Evolutionary conservation across 2,113 vertebrate species (phyloP), one percentile per base, ranked within the genome.

Genomic region (Silurus glanis): DNA sequence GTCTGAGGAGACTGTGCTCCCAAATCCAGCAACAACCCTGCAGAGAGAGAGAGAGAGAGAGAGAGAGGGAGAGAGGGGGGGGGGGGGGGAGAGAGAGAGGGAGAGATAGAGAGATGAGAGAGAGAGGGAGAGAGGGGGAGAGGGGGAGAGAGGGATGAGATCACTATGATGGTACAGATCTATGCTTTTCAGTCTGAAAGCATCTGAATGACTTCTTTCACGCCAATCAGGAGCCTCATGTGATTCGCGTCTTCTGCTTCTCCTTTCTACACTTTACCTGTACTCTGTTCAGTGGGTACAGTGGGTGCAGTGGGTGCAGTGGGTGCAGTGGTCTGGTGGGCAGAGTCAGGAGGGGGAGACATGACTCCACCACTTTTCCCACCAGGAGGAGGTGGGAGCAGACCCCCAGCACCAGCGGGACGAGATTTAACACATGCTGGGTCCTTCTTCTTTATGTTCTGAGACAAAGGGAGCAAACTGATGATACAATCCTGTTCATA

Each of bases 401-500:
- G 91, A 82, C 94, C 95, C 0, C 90, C 89, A 45, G 90, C 91
- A 7, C 25, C 78, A 2, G 81, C 0, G 0, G 93, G 92, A 16
- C 95, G 95, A 0, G 94, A 61, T 75, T 96, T 97, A 81, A 90
- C 64, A 3, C n/a, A 93, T 3, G 90, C 92, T 0, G 89, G 92
- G 19, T 99, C 97, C 79, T 96, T 99, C 91, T 98, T 99, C 94
- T 97, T 97, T 84, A 99, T 95, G 81, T 97, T 98, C 97, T 99
- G 90, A 51, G 12, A 81, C 0, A 64, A 8, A 69, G 1, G 83
- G 58, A 6, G 71, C 5, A 56, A 37, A 37, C 37, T 37, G 37
- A 37, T 37, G 37, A 37, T 37, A 37, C 37, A 37, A 37, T 37
- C 37, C 37, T 37, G 13, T 56, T 56, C 55, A 8, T 56, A 56